Percentiles rank a stretch among this genome's conserved stretches.
Evolutionary conservation across 2,888 invertebrate species (phyloP).

Genomic region (Antitype chi): DNA sequence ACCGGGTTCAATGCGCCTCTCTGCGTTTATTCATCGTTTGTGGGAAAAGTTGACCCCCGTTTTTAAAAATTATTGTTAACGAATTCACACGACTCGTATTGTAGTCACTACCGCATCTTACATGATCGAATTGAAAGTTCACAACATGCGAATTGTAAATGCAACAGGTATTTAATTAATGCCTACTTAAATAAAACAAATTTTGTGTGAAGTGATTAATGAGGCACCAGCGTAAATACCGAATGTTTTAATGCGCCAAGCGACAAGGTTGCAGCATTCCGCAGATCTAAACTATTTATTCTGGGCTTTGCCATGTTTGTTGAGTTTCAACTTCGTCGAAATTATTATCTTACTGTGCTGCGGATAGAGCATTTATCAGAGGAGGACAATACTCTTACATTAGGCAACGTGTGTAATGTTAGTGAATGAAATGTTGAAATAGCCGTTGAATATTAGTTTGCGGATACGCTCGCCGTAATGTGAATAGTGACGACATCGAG

Average conservation of each 20-base stretch:
- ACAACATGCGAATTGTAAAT: slow-evolving; percentile 60
- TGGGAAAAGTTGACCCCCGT: slow-evolving; percentile 91
- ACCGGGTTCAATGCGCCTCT: slow-evolving; percentile 91
- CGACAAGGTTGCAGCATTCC: slow-evolving; percentile 84
- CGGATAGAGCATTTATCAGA: slow-evolving; percentile 83
- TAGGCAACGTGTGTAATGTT: slow-evolving; percentile 77
- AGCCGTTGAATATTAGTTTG: slow-evolving; percentile 74
- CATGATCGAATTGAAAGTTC: slow-evolving; percentile 65
- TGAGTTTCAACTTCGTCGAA: slow-evolving; percentile 85
- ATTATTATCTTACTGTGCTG: slow-evolving; percentile 85
- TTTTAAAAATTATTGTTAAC: slow-evolving; percentile 89
- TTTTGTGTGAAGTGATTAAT: slow-evolving; percentile 67
- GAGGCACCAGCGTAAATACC: slow-evolving; percentile 71
- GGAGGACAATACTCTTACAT: slow-evolving; percentile 80
- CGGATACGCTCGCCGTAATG: slow-evolving; percentile 59
- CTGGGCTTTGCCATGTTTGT: slow-evolving; percentile 86
- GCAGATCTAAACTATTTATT: slow-evolving; percentile 84
- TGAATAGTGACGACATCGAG: slow-evolving; percentile 66
- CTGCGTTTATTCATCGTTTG: slow-evolving; percentile 90
- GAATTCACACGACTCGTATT: slow-evolving; percentile 88
- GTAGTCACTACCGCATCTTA: slow-evolving; percentile 83
- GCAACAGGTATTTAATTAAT: slow-evolving; percentile 65
- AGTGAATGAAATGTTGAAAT: slow-evolving; percentile 77
- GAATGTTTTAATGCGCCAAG: slow-evolving; percentile 77
- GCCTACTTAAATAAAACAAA: slow-evolving; percentile 51